phyloP scores from a whole-genome alignment of 2,888 invertebrate species.

The Eilema caniola region DNA sequence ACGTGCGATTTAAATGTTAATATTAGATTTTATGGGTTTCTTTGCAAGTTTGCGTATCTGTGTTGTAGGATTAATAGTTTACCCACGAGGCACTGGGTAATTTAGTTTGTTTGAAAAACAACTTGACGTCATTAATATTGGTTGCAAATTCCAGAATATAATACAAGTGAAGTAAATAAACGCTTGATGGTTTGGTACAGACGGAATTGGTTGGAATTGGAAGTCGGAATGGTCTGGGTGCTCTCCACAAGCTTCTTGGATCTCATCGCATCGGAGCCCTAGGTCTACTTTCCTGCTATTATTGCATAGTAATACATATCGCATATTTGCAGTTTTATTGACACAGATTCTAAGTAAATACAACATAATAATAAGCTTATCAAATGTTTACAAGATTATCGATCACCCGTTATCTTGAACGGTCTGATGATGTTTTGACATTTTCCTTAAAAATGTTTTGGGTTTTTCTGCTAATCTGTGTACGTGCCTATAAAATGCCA shows the following conservation, averaged over 20 bases:
- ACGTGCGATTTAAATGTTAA: slow-evolving; percentile 8
- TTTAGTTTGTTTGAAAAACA: neutral
- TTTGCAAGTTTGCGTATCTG: neutral
- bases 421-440: neutral
- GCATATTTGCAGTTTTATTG: neutral
- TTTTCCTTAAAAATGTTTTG: neutral
- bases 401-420: slow-evolving; percentile 2
- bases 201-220: too few species aligned
- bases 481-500: neutral
- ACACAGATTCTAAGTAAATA: neutral
- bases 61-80: neutral
- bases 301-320: neutral
- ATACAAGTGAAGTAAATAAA: neutral
- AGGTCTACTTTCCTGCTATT: too few species aligned
- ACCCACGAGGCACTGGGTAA: neutral
- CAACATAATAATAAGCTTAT: neutral
- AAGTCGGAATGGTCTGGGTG: too few species aligned
- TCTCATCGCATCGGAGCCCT: too few species aligned
- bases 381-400: slow-evolving; percentile 2
- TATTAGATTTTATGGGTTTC: slow-evolving; percentile 5
- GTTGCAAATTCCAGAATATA: neutral
- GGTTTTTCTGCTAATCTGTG: neutral
- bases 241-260: too few species aligned
- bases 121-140: neutral
- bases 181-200: too few species aligned